phyloP scores from a whole-genome alignment of 2,797 vertebrate genomes.

The Centropyge bicolor region DNA sequence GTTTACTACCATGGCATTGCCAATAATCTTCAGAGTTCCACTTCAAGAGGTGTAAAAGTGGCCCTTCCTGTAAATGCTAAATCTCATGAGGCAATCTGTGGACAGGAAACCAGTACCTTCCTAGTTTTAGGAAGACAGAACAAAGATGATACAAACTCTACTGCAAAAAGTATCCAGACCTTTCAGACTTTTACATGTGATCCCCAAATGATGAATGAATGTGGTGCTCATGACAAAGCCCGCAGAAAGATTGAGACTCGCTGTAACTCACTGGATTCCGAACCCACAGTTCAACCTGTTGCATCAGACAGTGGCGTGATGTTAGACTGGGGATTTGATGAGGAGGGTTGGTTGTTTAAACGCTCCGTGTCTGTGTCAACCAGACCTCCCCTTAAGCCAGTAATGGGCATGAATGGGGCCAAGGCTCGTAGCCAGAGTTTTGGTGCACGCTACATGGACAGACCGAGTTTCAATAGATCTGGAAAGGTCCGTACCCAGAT shows the following conservation, averaged over 20 bases:
- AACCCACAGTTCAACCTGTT: conserved; percentile 66
- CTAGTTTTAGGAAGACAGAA: conserved; percentile 88
- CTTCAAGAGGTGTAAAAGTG: conserved; percentile 85
- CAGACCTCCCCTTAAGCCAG: conserved; percentile 91
- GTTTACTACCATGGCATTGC: conserved; percentile 75
- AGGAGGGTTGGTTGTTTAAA: conserved; percentile 88
- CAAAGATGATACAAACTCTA: conserved; percentile 86
- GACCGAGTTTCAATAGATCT: conserved; percentile 81
- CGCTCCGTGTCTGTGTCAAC: conserved; percentile 89
- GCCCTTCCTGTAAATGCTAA: conserved; percentile 86
- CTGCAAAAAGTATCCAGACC: conserved; percentile 80
- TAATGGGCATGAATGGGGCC: conserved; percentile 93
- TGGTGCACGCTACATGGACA: conserved; percentile 88
- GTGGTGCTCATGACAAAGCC: conserved; percentile 57
- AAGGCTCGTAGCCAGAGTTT: conserved; percentile 95
- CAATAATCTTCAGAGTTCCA: conserved; percentile 73
- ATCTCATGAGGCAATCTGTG: conserved; percentile 87
- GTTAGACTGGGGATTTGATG: conserved; percentile 84
- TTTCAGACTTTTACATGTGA: conserved; percentile 78
- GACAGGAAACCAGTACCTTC: conserved; percentile 86
- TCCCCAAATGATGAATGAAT: conserved; percentile 55
- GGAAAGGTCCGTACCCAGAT: conserved; percentile 92
- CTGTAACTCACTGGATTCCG: conserved; percentile 75
- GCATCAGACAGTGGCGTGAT: conserved; percentile 69
- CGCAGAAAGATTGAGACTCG: conserved; percentile 72